Evolutionary conservation across 2,797 vertebrate species (phyloP), one percentile per base, ranked within the genome.

Genomic region (Denticeps clupeoides): DNA sequence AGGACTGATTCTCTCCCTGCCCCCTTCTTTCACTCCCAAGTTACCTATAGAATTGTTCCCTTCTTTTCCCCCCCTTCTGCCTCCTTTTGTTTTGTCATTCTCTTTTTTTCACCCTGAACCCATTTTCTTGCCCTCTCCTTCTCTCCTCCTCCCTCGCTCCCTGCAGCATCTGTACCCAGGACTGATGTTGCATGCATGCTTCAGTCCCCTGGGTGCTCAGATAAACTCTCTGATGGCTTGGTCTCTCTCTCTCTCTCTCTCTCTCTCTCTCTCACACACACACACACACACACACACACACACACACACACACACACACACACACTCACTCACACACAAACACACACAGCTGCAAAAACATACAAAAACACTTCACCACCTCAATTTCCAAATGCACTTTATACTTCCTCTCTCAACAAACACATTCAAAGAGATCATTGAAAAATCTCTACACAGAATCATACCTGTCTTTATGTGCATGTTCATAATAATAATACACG

Each of bases 181-280:
- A 12, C 23, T 35, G 28, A 13, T 24, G 38, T 18, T n/a, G 27
- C 25, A 37, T 29, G 15, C 19, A 42, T 29, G 44, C 40, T 26
- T 18, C 2, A 32, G 50, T 45, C 50, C 58, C 56, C 56, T 27
- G 56, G 45, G 56, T 44, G 26, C 41, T 35, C 18, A 8, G 40
- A 35, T 49, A 21, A 49, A 49, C 46, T 53, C 41, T 46, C 43
- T 41, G 12, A 56, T n/a, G n/a, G n/a, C n/a, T n/a, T n/a, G n/a
- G n/a, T n/a, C n/a, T n/a, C n/a, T n/a, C n/a, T n/a, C n/a, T n/a
- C n/a, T n/a, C n/a, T n/a, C n/a, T n/a, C n/a, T n/a, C n/a, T n/a
- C n/a, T n/a, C n/a, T n/a, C n/a, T n/a, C n/a, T 12, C 33, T 41
- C 56, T 41, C 64, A 64, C 58, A 70, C 58, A 64, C 56, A 62